Conservation (phyloP, 2,888 invertebrate species). For the Thumatha senex region DNA sequence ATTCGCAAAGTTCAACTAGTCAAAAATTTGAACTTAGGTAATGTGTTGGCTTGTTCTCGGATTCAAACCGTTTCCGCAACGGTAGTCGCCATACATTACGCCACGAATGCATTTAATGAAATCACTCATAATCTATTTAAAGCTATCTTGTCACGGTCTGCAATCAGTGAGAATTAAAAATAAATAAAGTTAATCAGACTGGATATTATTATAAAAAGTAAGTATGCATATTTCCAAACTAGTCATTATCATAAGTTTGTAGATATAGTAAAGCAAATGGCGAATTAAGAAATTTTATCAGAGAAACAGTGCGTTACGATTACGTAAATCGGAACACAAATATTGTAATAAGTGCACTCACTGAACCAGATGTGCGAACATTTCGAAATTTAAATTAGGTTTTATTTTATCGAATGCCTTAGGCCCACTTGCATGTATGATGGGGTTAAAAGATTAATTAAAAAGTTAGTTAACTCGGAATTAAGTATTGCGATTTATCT, state of each 20-base stretch:
- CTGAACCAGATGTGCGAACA: slow-evolving; percentile 8
- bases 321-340: slow-evolving; percentile 20
- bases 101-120: too few relatives aligned
- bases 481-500: too few relatives aligned
- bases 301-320: slow-evolving; percentile 38
- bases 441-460: too few relatives aligned
- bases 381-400: slow-evolving; percentile 17
- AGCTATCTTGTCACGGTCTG: not conserved
- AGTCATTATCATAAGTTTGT: slow-evolving; percentile 1
- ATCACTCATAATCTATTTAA: not conserved
- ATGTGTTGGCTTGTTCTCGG: too few relatives aligned
- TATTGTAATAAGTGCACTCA: slow-evolving; percentile 22
- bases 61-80: too few relatives aligned
- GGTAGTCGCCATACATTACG: too few relatives aligned
- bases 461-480: too few relatives aligned
- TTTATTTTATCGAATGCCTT: too few relatives aligned
- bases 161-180: not conserved
- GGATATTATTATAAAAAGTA: not conserved
- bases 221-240: slow-evolving; percentile 1
- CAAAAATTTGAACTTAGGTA: too few relatives aligned
- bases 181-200: slow-evolving; percentile 1
- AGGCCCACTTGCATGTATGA: too few relatives aligned
- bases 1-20: too few relatives aligned
- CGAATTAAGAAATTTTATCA: slow-evolving; percentile 22
- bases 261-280: slow-evolving; percentile 1